phyloP scores from a whole-genome alignment of 2,797 vertebrate species.

The Anas bahamensis region DNA sequence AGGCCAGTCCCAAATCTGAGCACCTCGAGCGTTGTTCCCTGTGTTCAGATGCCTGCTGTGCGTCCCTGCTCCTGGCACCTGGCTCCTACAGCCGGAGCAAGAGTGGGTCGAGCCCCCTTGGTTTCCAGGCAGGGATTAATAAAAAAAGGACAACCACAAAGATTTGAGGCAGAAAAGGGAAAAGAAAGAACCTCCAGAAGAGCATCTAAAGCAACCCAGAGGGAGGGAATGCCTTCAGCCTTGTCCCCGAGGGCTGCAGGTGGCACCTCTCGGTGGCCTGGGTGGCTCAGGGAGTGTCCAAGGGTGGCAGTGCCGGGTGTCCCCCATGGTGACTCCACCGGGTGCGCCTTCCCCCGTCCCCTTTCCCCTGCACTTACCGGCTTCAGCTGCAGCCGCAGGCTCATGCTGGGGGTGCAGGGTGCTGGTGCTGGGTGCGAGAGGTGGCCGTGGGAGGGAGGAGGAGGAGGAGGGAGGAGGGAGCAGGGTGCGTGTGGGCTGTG shows the following conservation, averaged over 20 bases:
- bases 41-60: not conserved
- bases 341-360: not conserved
- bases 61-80: not conserved
- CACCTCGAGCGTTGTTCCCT: not conserved
- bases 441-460: not conserved
- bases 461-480: constrained; percentile 13
- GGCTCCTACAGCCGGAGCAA: not conserved
- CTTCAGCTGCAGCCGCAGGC: constrained; percentile 81
- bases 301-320: not conserved
- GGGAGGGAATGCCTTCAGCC: not conserved
- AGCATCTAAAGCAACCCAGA: not conserved
- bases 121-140: not conserved
- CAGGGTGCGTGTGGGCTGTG: not conserved
- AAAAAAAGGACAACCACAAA: not conserved
- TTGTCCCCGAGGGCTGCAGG: not conserved
- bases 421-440: not conserved
- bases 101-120: not conserved
- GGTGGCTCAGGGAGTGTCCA: not conserved
- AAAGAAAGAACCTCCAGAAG: not conserved
- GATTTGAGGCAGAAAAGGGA: not conserved
- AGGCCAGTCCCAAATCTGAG: not conserved
- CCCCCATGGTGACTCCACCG: accelerated
- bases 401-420: constrained; percentile 69
- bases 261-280: not conserved
- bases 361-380: constrained; percentile 76